Percentiles rank a stretch among this genome's conserved stretches.
phyloP scores from a whole-genome alignment of 2,888 invertebrate genomes.

The Clanis bilineata region DNA sequence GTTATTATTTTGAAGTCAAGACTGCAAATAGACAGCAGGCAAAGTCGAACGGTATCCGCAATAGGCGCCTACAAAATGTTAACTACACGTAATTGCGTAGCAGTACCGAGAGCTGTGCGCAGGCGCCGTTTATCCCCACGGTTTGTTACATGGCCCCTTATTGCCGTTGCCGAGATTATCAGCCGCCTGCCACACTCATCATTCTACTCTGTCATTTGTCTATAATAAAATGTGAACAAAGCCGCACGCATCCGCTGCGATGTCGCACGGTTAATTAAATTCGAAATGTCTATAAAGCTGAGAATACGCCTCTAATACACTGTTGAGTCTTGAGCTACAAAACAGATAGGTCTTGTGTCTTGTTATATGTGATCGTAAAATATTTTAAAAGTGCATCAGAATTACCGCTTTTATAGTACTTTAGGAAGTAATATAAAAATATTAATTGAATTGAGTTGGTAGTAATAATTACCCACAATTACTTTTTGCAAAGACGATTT shows the following conservation, averaged over 20 bases:
- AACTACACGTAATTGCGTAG: slow-evolving; percentile 31
- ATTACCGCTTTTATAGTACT: not conserved
- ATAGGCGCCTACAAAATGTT: slow-evolving; percentile 22
- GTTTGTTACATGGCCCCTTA: slow-evolving; percentile 15
- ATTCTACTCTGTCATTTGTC: slow-evolving; percentile 17
- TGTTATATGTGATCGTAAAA: not conserved
- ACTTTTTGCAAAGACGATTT: not conserved
- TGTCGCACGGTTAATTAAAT: not conserved
- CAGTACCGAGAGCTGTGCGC: slow-evolving; percentile 21
- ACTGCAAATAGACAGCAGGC: not conserved
- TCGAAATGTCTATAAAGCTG: not conserved
- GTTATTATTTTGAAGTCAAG: too few relatives aligned
- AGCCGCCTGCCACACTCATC: slow-evolving; percentile 8
- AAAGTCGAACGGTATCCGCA: not conserved
- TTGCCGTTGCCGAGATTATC: slow-evolving; percentile 15
- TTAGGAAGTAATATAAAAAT: not conserved
- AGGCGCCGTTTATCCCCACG: slow-evolving; percentile 18
- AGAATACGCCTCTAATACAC: slow-evolving; percentile 1
- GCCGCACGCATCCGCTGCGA: slow-evolving; percentile 2
- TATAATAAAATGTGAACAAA: slow-evolving; percentile 19
- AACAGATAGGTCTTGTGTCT: too few relatives aligned
- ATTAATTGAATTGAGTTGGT: not conserved
- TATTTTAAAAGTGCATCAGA: not conserved
- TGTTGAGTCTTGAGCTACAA: too few relatives aligned
- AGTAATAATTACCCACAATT: not conserved